Conservation (phyloP, 2,113 vertebrate genomes). For the Cricetomys ansorgei region DNA sequence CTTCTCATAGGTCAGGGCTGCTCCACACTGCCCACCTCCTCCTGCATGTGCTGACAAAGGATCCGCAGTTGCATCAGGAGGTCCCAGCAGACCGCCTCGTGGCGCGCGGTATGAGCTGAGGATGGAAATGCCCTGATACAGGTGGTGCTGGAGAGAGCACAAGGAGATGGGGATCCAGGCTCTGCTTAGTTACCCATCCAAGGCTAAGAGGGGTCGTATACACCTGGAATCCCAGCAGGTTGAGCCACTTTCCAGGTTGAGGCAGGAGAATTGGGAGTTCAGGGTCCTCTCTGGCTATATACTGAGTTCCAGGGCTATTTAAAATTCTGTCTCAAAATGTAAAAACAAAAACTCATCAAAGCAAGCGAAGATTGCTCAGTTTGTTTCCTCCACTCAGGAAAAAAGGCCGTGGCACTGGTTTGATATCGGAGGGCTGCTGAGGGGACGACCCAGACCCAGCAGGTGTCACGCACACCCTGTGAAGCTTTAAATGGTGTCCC, state of each 20-base stretch:
- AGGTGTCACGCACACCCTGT: not conserved
- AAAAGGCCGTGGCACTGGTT: not conserved
- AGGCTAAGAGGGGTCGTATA: not conserved
- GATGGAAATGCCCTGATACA: not conserved
- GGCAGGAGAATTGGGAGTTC: not conserved
- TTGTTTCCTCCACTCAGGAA: not conserved
- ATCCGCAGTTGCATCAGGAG: not conserved
- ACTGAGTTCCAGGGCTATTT: not conserved
- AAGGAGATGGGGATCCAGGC: not conserved
- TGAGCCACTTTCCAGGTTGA: not conserved
- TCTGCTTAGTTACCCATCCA: no score
- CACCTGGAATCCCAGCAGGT: not conserved
- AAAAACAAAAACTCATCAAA: not conserved
- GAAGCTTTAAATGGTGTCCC: not conserved
- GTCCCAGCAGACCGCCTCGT: not conserved
- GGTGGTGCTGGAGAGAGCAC: not conserved
- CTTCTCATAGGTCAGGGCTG: not conserved
- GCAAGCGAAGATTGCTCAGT: not conserved
- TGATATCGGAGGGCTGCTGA: not conserved
- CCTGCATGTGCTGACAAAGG: not conserved
- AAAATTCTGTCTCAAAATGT: no score
- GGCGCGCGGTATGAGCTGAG: not conserved
- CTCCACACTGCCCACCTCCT: not conserved
- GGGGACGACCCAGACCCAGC: not conserved
- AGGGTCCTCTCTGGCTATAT: not conserved